phyloP scores from a whole-genome alignment of 1,140 invertebrate species.

The Cyrtorhinus lividipennis region DNA sequence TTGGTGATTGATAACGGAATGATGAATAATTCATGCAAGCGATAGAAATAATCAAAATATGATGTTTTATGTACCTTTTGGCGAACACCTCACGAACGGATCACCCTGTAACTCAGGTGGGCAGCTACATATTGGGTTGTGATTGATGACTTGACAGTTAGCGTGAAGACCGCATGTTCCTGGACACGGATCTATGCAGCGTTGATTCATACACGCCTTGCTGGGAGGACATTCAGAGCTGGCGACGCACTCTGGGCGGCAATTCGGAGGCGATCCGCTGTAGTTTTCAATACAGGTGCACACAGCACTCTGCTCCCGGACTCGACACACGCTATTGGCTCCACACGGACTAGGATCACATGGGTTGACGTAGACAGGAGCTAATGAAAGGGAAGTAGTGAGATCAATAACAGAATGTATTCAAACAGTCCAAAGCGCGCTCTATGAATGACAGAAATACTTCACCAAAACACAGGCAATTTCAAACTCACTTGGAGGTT shows the following conservation, averaged over 20 bases:
- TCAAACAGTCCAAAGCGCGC: not conserved
- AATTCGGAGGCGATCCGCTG: conserved; percentile 56
- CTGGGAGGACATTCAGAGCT: conserved; percentile 57
- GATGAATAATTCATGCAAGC: too few relatives aligned
- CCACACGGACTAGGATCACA: conserved; percentile 70
- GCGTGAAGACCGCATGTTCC: conserved; percentile 65
- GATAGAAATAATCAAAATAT: too few relatives aligned
- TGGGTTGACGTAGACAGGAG: conserved; percentile 41
- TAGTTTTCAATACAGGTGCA: conserved; percentile 65
- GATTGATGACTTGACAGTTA: conserved; percentile 61
- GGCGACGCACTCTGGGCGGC: conserved; percentile 63
- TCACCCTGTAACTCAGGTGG: conserved; percentile 57
- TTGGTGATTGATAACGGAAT: too few relatives aligned
- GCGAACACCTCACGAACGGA: conserved; percentile 60
- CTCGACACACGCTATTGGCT: conserved; percentile 59
- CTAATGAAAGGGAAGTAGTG: conserved; percentile 20
- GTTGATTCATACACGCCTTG: conserved; percentile 61
- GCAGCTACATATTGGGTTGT: conserved; percentile 74
- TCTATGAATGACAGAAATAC: conserved; percentile 26
- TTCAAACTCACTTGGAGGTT: conserved; percentile 40
- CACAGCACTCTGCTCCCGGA: conserved; percentile 46
- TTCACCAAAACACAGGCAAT: conserved; percentile 21
- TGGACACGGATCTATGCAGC: conserved; percentile 66
- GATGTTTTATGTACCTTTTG: conserved; percentile 42
- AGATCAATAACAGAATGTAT: not conserved